Evolutionary conservation across 2,113 vertebrate genomes (phyloP).

Genomic region (Megaptera novaeangliae): DNA sequence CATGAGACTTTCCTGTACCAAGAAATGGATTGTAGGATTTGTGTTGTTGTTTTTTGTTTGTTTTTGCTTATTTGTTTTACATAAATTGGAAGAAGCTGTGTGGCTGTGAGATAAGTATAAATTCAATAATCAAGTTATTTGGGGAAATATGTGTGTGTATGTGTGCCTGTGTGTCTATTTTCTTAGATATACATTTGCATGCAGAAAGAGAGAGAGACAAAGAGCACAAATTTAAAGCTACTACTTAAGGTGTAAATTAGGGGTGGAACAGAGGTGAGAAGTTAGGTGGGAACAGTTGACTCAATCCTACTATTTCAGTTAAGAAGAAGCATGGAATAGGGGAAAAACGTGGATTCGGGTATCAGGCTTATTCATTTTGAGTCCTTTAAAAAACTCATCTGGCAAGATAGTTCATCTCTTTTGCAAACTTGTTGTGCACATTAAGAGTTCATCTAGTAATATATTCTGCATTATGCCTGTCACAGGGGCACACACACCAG

Average conservation of each 20-base stretch:
- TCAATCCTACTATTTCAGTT: background rate
- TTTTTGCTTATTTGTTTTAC: background rate
- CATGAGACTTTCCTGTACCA: background rate
- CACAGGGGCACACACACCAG: rapidly evolving
- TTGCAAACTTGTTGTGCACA: background rate
- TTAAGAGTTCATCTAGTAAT: background rate
- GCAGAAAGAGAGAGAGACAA: background rate
- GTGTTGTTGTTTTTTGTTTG: background rate
- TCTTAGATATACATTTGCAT: background rate
- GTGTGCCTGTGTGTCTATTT: background rate
- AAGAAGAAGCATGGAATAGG: background rate
- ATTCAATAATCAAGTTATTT: background rate
- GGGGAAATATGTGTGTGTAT: background rate
- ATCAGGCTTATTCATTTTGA: background rate
- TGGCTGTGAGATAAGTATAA: background rate
- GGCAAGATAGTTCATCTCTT: background rate
- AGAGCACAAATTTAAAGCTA: background rate
- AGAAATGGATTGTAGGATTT: background rate
- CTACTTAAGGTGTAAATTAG: background rate
- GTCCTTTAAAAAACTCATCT: background rate
- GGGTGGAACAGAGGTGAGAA: background rate
- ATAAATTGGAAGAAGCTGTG: background rate
- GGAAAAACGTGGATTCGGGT: background rate
- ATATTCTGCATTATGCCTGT: background rate
- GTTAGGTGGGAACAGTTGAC: background rate